Evolutionary conservation across 2,797 vertebrate species (phyloP), one percentile per base, ranked within the genome.

Genomic region (Peromyscus eremicus): DNA sequence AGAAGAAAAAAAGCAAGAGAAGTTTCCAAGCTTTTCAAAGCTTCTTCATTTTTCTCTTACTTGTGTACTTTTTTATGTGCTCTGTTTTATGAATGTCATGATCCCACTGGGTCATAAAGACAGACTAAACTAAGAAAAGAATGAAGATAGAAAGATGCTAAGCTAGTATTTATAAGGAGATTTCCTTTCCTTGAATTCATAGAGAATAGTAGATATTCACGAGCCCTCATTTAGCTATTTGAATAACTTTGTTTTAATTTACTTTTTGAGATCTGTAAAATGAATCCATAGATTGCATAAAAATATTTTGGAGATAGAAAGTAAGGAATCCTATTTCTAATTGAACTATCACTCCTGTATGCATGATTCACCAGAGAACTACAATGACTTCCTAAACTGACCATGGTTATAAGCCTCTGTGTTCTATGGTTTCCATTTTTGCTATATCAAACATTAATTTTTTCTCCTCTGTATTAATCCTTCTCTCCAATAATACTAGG

Each of bases 291-390:
- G 91, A 76, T 92, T 83, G 80, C 37, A 66, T 17, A 34, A 95
- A 86, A n/a, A n/a, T n/a, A n/a, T 95, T 94, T 93, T 94, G 43
- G 94, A 96, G 85, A 71, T 89, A 85, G 89, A 89, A 93, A 95
- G 23, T 62, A 34, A 34, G 37, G 91, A 92, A 25, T 96, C n/a
- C 0, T 94, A 43, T 96, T 96, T 96, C 95, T 97, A 86, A 95
- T 77, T 89, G 95, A 95, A 94, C 82, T 92, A 46, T 89, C 94
- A 83, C 81, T 94, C 73, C 73, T 79, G 0, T 80, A 0, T 66
- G 5, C 37, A 16, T 27, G 6, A 40, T 85, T 86, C 92, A 71
- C 94, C 93, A 95, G 10, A 60, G 89, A 83, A 76, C 79, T 85
- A 80, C 92, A 83, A 8, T 70, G 79, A 83, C 95, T 95, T 97